Evolutionary conservation across 2,113 vertebrate genomes (phyloP).

Genomic region (Syngnathus scovelli): DNA sequence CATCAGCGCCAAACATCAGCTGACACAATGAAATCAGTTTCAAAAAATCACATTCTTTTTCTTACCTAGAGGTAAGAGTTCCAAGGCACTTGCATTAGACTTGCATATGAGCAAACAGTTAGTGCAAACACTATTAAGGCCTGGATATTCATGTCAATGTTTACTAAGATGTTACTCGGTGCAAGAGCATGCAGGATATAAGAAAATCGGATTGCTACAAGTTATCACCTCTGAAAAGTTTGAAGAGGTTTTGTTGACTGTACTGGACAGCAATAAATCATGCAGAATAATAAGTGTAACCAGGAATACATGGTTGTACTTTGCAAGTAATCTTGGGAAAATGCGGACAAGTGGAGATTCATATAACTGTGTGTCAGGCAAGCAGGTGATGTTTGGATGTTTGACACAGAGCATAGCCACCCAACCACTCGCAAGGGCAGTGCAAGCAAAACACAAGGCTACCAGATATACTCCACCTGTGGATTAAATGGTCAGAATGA

Average conservation of each 20-base stretch:
- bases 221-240: background rate
- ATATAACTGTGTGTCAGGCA: background rate
- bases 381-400: slow-evolving; percentile 8
- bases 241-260: background rate
- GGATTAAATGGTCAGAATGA: slow-evolving; percentile 35
- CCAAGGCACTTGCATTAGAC: slow-evolving; percentile 17
- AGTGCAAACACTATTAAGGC: background rate
- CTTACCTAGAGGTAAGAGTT: slow-evolving; percentile 7
- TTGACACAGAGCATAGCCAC: slow-evolving; percentile 3
- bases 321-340: background rate
- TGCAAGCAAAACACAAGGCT: slow-evolving; percentile 38
- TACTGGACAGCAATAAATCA: background rate
- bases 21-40: slow-evolving; percentile 45
- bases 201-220: background rate
- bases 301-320: background rate
- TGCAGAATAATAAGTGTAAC: background rate
- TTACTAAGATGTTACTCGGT: slow-evolving; percentile 1
- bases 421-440: slow-evolving; percentile 15
- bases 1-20: slow-evolving; percentile 13
- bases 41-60: slow-evolving; percentile 52
- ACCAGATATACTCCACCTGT: slow-evolving; percentile 58
- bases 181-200: background rate
- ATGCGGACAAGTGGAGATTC: no score
- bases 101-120: slow-evolving; percentile 8
- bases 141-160: background rate